Evolutionary conservation across 2,113 vertebrate species (phyloP).

Genomic region (Sula dactylatra): DNA sequence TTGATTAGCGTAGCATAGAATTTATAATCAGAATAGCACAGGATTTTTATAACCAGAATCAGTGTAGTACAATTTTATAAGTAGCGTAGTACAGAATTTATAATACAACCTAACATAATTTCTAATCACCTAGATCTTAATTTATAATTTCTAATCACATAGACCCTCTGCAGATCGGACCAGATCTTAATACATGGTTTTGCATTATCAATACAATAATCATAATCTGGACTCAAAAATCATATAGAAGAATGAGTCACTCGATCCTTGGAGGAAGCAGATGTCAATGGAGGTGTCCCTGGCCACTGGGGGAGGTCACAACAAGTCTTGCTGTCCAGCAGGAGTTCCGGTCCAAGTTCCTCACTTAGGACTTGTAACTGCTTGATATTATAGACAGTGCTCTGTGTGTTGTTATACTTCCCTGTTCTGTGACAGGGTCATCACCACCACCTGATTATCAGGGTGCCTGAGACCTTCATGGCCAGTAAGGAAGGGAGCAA

Average conservation of each 20-base stretch:
- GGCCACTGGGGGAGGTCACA: fast-evolving
- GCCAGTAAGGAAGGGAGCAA: background rate
- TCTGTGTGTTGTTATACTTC: background rate
- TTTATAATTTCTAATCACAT: background rate
- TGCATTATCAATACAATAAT: background rate
- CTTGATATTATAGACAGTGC: background rate
- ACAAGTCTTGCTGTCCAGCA: background rate
- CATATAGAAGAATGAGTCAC: background rate
- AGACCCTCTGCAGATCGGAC: background rate
- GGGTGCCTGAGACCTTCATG: background rate
- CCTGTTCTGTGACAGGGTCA: background rate
- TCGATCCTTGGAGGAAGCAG: fast-evolving
- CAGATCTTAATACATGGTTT: background rate
- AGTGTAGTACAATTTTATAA: background rate
- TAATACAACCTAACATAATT: background rate
- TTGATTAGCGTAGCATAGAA: background rate
- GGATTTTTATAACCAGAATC: background rate
- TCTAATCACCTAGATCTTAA: background rate
- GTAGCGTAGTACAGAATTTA: background rate
- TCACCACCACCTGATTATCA: background rate
- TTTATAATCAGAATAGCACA: background rate
- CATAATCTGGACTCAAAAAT: background rate
- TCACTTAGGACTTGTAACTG: background rate
- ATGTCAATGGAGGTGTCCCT: background rate
- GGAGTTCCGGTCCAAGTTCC: background rate